Conservation (phyloP, 2,888 invertebrate genomes). For the Tetropium fuscum region DNA sequence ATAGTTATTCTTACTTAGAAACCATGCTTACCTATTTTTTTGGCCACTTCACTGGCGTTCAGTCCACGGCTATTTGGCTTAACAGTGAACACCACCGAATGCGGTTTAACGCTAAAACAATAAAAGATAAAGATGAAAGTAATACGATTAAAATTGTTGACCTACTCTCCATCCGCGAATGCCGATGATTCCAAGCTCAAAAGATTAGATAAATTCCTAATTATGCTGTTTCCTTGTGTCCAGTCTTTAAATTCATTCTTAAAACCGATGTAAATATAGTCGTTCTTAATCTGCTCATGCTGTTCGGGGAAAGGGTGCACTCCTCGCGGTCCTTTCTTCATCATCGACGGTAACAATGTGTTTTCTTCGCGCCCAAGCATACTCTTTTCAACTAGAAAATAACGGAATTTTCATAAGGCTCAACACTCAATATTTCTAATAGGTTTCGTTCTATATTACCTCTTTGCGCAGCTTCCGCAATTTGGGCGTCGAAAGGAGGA, state of each 20-base stretch:
- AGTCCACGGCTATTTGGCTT: conserved; percentile 74
- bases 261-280: conserved; percentile 83
- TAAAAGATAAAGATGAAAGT: background rate
- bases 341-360: conserved; percentile 53
- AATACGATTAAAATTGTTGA: conserved; percentile 21
- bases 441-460: conserved; percentile 29
- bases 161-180: conserved; percentile 75
- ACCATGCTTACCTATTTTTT: conserved; percentile 71
- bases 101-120: conserved; percentile 75
- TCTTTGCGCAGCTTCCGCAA: conserved; percentile 46
- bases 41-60: conserved; percentile 76
- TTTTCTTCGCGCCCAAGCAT: conserved; percentile 9
- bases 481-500: conserved; percentile 81
- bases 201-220: conserved; percentile 76
- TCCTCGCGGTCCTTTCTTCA: conserved; percentile 63
- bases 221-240: conserved; percentile 80
- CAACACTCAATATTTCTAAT: background rate
- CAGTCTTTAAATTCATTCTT: conserved; percentile 78
- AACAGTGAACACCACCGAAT: conserved; percentile 84
- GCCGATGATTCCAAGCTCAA: conserved; percentile 74
- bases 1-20: background rate
- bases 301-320: conserved; percentile 59
- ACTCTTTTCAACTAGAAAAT: background rate
- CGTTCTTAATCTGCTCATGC: conserved; percentile 69
- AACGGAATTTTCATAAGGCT: background rate